Base-by-base conservation (phyloP, 35 echinoderm and acorn worm genomes). In the Strongylocentrotus purpuratus region DNA sequence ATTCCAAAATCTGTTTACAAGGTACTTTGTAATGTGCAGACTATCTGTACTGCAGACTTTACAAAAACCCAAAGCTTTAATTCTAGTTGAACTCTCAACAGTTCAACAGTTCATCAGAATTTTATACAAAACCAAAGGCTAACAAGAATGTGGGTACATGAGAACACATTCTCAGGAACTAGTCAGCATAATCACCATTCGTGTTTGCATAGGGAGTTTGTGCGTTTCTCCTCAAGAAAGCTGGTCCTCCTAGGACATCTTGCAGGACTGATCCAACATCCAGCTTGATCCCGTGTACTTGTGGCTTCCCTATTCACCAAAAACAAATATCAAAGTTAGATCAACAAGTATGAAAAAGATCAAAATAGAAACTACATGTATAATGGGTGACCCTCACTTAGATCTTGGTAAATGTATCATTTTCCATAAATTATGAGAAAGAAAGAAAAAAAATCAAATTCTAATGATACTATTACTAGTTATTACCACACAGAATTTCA, bases 181-280 rank as follows among this genome's bases (percentile, higher is more conserved):
- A 59, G 9, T 15, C 1, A 59, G 52, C 52, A 59, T 28, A 25
- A 28, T 70, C 35, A 94, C 85, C 61, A 33, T 31, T 46, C 25
- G 20, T 86, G 48, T 78, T 45, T 2, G 61, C 61, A 94, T 86
- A 94, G 25, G 60, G 94, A 35, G 85, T 94, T 12, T 45, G 32
- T 2, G 35, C 94, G 28, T 85, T 35, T n/a, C 65, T 52, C 13
- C 78, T 31, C 18, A 88, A 88, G 32, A 92, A 95, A 47, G 95
- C 31, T 58, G 46, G 47, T 94, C 95, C 91, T 5, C 91, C 91
- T 31, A 93, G 91, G 17, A 93, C 25, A 15, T 93, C 91, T n/a
- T 48, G 18, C 45, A 93, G 28, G 2, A 93, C 46, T 4, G 91
- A 93, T 11, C 47, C 85, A 32, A 95, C 32, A 87, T 86, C 47